Percentiles rank a stretch among this genome's conserved stretches.
Conservation (phyloP, 2,113 vertebrate species). For the Stomatorhinus ivindoensis region DNA sequence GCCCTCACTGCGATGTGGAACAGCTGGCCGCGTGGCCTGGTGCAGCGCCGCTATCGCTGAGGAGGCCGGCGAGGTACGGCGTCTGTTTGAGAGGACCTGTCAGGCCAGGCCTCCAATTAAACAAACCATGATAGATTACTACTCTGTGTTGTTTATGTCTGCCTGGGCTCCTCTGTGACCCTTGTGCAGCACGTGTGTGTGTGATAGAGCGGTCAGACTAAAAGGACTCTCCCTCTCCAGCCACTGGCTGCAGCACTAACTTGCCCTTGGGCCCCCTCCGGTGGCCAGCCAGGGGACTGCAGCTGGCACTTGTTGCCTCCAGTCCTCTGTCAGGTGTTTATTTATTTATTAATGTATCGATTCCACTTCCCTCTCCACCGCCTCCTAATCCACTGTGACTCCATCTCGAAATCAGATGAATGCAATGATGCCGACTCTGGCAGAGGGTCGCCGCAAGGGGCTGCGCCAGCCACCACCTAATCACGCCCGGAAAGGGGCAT, state of each 20-base stretch:
- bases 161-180: background rate
- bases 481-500: background rate
- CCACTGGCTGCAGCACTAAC: background rate
- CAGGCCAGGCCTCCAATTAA: background rate
- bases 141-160: constrained; percentile 9
- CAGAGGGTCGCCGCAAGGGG: background rate
- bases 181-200: constrained; percentile 35
- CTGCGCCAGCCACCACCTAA: background rate
- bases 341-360: constrained; percentile 59
- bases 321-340: constrained; percentile 34
- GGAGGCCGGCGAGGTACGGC: background rate
- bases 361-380: constrained; percentile 46
- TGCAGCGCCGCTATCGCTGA: background rate
- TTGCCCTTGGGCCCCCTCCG: constrained; percentile 54
- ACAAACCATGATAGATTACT: constrained; percentile 13
- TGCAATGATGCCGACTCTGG: background rate
- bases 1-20: background rate
- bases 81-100: background rate
- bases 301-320: constrained; percentile 57
- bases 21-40: background rate
- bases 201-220: constrained; percentile 26
- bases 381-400: constrained; percentile 55
- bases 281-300: constrained; percentile 37
- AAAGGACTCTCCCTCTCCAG: constrained; percentile 32
- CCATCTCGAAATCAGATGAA: constrained; percentile 10